These are phyloP conservation scores for Pomatorhinus ruficollis DNA, from an alignment of 2,113 vertebrate species.

Conservation along the genomic window DNA sequence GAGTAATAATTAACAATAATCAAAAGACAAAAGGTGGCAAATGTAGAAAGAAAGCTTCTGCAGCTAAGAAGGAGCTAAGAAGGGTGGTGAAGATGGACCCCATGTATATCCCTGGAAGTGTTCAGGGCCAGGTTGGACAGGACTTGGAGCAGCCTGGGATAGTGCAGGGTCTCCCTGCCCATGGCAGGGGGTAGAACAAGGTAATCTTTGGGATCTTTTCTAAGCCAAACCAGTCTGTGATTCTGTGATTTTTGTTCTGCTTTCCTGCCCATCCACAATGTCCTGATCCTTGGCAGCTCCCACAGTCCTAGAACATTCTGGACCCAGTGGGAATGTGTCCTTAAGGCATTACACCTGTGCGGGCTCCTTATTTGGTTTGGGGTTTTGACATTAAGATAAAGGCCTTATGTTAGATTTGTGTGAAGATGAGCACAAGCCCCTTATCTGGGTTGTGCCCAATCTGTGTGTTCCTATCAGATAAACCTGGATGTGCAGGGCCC, in stretches of 20 bases:
- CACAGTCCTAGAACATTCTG: neutral
- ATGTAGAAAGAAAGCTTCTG: neutral
- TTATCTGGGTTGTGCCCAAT: neutral
- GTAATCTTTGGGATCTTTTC: neutral
- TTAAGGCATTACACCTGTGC: neutral
- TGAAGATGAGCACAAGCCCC: neutral
- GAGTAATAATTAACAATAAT: neutral
- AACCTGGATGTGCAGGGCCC: neutral
- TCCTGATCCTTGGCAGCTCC: neutral
- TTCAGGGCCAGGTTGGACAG: neutral
- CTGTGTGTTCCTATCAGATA: neutral
- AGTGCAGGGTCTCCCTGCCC: neutral
- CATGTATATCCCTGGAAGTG: neutral
- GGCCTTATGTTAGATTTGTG: accelerated
- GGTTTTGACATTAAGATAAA: neutral
- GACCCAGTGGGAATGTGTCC: neutral
- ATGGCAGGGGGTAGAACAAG: neutral
- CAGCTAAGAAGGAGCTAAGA: neutral
- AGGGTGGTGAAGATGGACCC: neutral
- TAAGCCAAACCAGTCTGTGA: neutral
- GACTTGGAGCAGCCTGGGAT: neutral
- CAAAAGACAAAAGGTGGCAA: neutral
- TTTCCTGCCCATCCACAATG: neutral
- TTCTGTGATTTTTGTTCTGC: neutral
- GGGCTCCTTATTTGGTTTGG: neutral